Conservation (phyloP, 64 coral and sea anemone species). For the Catalaphyllia jardinei region DNA sequence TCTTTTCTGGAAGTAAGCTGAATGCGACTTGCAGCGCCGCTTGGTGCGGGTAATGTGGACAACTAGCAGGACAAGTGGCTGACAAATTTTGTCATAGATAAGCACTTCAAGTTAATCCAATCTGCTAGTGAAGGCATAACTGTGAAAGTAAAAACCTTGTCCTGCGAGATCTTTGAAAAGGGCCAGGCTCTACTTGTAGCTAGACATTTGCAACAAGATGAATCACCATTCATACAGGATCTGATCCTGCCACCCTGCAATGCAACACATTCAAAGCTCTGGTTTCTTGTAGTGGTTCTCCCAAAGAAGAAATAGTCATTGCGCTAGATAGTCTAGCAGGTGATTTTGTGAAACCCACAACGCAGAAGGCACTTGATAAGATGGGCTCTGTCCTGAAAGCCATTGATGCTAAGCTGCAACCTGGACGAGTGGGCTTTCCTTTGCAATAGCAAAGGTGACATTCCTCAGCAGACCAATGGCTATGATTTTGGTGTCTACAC, state of each 20-base stretch:
- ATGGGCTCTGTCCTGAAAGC: constrained; percentile 39
- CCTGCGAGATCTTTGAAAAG: constrained; percentile 68
- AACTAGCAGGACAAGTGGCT: constrained; percentile 47
- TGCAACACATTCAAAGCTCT: constrained; percentile 46
- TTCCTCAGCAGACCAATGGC: constrained; percentile 65
- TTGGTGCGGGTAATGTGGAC: neutral
- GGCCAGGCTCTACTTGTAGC: constrained; percentile 30
- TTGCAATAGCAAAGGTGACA: constrained; percentile 56
- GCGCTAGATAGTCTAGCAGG: constrained; percentile 65
- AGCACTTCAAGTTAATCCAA: constrained; percentile 67
- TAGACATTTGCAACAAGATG: constrained; percentile 48
- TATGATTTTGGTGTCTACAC: constrained; percentile 71
- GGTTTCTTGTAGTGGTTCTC: constrained; percentile 62
- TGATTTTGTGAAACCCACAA: constrained; percentile 58
- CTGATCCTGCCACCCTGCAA: constrained; percentile 54
- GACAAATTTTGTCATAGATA: constrained; percentile 72
- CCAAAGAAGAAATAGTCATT: constrained; percentile 66
- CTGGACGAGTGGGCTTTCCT: constrained; percentile 62
- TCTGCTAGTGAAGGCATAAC: constrained; percentile 24
- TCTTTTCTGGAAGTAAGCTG: too few species aligned
- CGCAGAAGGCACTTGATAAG: constrained; percentile 64
- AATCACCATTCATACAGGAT: constrained; percentile 43
- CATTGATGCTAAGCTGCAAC: constrained; percentile 37
- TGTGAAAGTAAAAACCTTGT: constrained; percentile 61
- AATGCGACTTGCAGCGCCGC: too few species aligned